These are phyloP conservation scores for Rhinatrema bivittatum DNA, from an alignment of 2,797 vertebrate species.

Conservation along the genomic window DNA sequence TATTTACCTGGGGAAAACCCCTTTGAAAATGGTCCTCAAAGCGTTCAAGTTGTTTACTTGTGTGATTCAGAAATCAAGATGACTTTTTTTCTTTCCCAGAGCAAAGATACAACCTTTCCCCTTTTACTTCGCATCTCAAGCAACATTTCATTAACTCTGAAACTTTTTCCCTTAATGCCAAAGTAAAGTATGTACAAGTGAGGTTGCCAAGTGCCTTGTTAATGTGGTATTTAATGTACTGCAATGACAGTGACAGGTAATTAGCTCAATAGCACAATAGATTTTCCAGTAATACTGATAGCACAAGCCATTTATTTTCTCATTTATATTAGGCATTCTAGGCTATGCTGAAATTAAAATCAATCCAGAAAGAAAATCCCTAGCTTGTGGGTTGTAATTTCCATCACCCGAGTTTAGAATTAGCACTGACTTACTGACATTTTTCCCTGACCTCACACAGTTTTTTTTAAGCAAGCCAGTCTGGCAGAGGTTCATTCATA, in stretches of 20 bases:
- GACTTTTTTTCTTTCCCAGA: too few relatives aligned
- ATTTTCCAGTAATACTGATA: conserved; percentile 25
- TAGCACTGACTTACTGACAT: not conserved
- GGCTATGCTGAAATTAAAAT: conserved; percentile 25
- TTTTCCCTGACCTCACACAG: not conserved
- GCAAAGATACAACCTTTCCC: too few relatives aligned
- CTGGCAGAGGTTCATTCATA: not conserved
- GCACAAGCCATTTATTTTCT: conserved; percentile 6
- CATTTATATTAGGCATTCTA: conserved; percentile 17
- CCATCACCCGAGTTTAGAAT: conserved; percentile 15
- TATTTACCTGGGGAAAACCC: too few relatives aligned
- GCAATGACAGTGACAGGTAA: conserved; percentile 27
- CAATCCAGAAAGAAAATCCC: conserved; percentile 9
- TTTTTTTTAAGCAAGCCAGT: conserved; percentile 6
- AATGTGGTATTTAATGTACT: conserved; percentile 37
- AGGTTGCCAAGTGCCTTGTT: conserved; percentile 29
- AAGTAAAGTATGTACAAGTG: not conserved
- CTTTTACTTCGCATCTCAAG: too few relatives aligned
- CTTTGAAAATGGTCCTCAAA: too few relatives aligned
- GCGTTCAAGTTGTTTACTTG: too few relatives aligned
- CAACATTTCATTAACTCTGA: conserved; percentile 17
- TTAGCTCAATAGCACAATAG: conserved; percentile 31
- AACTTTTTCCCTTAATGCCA: conserved; percentile 15
- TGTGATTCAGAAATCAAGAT: too few relatives aligned
- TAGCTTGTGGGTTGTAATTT: conserved; percentile 10